Evolutionary conservation across 2,113 vertebrate species (phyloP).

Genomic region (Aptenodytes forsteri): DNA sequence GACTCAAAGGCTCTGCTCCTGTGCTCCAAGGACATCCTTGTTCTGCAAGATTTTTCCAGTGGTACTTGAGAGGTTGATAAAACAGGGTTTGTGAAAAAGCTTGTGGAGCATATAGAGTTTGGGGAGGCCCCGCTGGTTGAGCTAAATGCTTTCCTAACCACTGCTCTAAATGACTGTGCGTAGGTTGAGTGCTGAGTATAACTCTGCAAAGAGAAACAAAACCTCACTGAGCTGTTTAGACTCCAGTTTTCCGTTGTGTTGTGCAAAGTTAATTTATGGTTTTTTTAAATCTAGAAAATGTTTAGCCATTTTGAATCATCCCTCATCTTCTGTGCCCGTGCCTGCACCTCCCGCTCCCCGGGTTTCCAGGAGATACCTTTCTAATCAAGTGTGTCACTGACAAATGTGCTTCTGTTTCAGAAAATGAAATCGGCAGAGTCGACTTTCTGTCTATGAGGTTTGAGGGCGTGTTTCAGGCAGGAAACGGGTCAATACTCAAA

Average conservation of each 20-base stretch:
- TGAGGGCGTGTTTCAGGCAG: background rate
- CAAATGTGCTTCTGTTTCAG: background rate
- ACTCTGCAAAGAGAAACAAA: background rate
- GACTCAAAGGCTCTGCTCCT: background rate
- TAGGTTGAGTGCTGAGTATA: background rate
- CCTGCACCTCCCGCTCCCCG: background rate
- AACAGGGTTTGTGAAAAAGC: background rate
- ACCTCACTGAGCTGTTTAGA: background rate
- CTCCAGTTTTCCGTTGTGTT: background rate
- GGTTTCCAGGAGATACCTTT: background rate
- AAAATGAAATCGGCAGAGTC: background rate
- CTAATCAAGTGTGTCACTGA: background rate
- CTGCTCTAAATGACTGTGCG: rapidly evolving
- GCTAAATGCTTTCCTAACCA: background rate
- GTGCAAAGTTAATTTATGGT: background rate
- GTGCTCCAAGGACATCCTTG: background rate
- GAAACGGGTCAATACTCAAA: background rate
- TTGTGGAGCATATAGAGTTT: no score
- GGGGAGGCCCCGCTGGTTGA: background rate
- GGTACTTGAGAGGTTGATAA: background rate
- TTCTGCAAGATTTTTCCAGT: background rate
- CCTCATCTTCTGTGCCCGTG: background rate
- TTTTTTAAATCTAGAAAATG: background rate
- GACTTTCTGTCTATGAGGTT: background rate
- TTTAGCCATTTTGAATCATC: background rate